Conservation (phyloP, 1,140 invertebrate species). For the Centruroides sculpturatus region DNA sequence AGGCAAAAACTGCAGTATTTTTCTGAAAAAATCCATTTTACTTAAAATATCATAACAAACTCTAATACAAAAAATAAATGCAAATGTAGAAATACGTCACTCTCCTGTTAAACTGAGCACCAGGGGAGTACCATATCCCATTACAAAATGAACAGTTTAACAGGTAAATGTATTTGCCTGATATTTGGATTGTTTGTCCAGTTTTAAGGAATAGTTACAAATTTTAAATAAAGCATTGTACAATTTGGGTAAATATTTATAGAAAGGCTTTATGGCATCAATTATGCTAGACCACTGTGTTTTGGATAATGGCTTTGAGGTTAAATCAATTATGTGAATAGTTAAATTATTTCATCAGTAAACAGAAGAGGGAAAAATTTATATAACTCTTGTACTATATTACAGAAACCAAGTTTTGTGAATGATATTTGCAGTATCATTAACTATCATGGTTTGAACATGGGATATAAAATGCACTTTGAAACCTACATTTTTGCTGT, state of each 20-base stretch:
- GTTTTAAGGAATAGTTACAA: too few relatives aligned
- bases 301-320: too few relatives aligned
- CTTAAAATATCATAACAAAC: not conserved
- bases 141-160: not conserved
- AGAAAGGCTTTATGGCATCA: too few relatives aligned
- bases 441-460: conserved; percentile 15
- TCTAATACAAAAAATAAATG: not conserved
- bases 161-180: not conserved
- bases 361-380: not conserved
- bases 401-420: not conserved
- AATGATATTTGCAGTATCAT: not conserved
- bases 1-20: not conserved
- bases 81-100: too few relatives aligned
- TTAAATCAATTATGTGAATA: too few relatives aligned
- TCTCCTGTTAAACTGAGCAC: too few relatives aligned
- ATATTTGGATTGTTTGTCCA: not conserved
- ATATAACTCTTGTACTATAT: not conserved
- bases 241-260: too few relatives aligned
- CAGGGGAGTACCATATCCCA: too few relatives aligned
- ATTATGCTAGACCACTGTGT: too few relatives aligned
- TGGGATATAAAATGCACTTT: not conserved
- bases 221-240: too few relatives aligned
- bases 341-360: too few relatives aligned
- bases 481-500: conserved; percentile 19
- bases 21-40: not conserved